phyloP scores from a whole-genome alignment of 2,888 invertebrate genomes.

The Digitonthophagus gazella region DNA sequence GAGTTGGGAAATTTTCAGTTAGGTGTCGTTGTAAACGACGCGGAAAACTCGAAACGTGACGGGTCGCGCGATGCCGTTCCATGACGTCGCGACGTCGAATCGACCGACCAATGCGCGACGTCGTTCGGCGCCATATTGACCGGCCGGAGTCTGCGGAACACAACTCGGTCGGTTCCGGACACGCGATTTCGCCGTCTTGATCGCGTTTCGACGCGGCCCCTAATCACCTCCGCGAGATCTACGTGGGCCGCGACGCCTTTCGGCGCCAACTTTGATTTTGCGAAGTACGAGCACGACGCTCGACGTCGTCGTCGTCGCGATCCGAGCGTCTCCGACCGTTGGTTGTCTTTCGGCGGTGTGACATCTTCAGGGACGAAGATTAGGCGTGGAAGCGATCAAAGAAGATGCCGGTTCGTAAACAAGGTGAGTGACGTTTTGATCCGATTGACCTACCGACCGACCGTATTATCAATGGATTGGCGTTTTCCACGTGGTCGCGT shows the following conservation, averaged over 20 bases:
- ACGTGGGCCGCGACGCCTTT: background rate
- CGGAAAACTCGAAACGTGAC: too few relatives aligned
- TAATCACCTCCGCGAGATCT: background rate
- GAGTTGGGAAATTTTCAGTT: too few relatives aligned
- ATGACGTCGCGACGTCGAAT: background rate
- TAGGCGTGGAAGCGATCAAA: too few relatives aligned
- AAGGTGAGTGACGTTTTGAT: background rate
- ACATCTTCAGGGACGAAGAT: background rate
- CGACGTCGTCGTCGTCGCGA: too few relatives aligned
- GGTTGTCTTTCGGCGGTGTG: background rate
- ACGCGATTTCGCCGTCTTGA: background rate
- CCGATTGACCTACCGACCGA: background rate
- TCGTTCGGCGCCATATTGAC: background rate
- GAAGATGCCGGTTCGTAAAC: background rate
- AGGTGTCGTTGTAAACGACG: too few relatives aligned
- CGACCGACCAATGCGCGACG: background rate
- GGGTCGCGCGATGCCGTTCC: background rate
- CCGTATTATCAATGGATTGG: background rate
- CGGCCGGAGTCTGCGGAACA: background rate
- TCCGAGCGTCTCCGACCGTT: too few relatives aligned
- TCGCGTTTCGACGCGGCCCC: background rate
- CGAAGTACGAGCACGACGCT: background rate
- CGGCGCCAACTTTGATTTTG: background rate
- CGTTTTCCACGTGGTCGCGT: background rate
- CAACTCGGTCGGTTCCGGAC: background rate